Base-by-base conservation (phyloP, 2,113 vertebrate genomes). In the Triplophysa siluroides region DNA sequence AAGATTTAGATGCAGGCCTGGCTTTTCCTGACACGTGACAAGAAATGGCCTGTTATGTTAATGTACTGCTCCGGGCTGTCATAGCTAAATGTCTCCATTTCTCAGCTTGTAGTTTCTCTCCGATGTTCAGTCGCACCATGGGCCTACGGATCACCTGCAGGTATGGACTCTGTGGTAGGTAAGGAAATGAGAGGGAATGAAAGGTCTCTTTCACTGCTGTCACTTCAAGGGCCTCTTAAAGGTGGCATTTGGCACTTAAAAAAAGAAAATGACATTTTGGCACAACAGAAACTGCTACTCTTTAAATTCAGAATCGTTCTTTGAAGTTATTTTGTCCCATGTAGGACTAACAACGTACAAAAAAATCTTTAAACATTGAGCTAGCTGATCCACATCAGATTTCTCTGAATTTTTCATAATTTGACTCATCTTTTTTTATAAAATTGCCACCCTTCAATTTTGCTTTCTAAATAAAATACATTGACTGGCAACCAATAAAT, bases 91-190 rank as follows among this genome's bases (percentile, higher is more conserved):
- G 77, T 63, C 85, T 69, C 80, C 90, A 85, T 81, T 85, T 81
- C 74, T 64, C 41, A 45, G 66, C 33, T 74, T 26, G 88, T 80
- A 78, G 80, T 82, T 71, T 79, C 79, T 80, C 83, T 80, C 86
- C 9, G 33, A 60, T 76, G 50, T 16, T 18, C 72, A 3, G 24
- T 47, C n/a, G 29, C 63, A 60, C 54, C 1, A 56, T 21, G 11
- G 70, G 54, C 26, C 52, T 73, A 50, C n/a, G 63, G 61, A 78
- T 81, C 67, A 68, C 78, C 75, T 79, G 76, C 69, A 84, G 84
- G 68, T 79, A 88, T 83, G 68, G 84, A 72, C 87, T 90, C 83
- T 88, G 85, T 76, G 79, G 86, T 89, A 92, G 88, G 90, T 90
- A 88, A 92, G 56, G 41, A 67, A 79, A 81, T 58, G 29, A 78